A percentile compares a stretch with the other conserved stretches of the same genome.
These are phyloP conservation scores for Oncorhynchus clarkii DNA, from an alignment of 2,113 vertebrate genomes.

Conservation along the genomic window DNA sequence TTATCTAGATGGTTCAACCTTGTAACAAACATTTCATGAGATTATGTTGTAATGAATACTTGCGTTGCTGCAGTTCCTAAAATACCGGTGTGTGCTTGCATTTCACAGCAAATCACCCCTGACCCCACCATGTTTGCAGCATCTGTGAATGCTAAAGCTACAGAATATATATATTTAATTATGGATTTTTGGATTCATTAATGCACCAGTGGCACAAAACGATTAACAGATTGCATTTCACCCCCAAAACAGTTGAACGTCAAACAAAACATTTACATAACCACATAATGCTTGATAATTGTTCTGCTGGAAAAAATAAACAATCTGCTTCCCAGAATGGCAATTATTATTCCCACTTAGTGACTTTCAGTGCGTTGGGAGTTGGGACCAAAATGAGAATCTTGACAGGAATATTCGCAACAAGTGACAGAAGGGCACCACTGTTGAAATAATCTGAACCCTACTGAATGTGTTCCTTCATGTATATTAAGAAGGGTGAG, in stretches of 20 bases:
- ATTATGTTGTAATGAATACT: not conserved
- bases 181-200: slow-evolving; percentile 14
- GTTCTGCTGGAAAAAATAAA: slow-evolving; percentile 6
- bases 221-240: slow-evolving; percentile 19
- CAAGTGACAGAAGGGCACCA: not conserved
- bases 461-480: not conserved
- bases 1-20: not conserved
- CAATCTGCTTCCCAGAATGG: not conserved
- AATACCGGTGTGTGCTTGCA: not conserved
- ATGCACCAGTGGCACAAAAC: slow-evolving; percentile 25
- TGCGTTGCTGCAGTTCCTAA: not conserved
- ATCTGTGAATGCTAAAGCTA: not conserved
- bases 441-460: not conserved
- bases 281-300: slow-evolving; percentile 3
- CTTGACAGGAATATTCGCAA: not conserved
- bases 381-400: not conserved
- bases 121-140: not conserved
- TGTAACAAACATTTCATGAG: not conserved
- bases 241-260: slow-evolving; percentile 6
- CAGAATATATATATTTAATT: slow-evolving; percentile 10
- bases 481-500: not conserved
- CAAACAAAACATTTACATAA: slow-evolving; percentile 20
- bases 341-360: slow-evolving; percentile 11
- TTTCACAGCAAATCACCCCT: slow-evolving; percentile 11
- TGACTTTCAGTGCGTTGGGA: not conserved